Evolutionary conservation across 1,140 invertebrate genomes (phyloP).

Genomic region (Delia radicum): DNA sequence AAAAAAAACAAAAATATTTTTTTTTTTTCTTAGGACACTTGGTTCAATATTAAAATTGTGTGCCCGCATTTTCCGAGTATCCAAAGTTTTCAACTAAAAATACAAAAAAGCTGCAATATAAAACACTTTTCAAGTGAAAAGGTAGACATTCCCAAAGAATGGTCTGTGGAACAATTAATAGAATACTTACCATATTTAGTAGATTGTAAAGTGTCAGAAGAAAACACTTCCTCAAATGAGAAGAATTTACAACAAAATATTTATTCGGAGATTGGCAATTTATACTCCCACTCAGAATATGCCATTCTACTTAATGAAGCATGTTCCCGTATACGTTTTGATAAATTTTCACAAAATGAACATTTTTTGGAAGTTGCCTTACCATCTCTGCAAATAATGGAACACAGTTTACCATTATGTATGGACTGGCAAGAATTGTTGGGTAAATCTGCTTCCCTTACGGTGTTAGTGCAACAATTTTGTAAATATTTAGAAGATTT

Average conservation of each 20-base stretch:
- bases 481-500: conserved; percentile 43
- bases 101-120: neutral
- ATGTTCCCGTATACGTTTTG: conserved; percentile 36
- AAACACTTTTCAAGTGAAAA: neutral
- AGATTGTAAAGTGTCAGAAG: neutral
- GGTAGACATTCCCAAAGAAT: neutral
- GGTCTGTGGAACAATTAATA: conserved; percentile 12
- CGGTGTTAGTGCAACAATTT: conserved; percentile 34
- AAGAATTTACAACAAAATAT: conserved; percentile 28
- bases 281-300: conserved; percentile 38
- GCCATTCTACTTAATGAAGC: conserved; percentile 34
- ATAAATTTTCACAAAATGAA: conserved; percentile 34
- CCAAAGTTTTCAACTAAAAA: neutral
- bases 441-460: conserved; percentile 29
- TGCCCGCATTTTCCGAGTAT: conserved; percentile 17
- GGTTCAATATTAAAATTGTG: conserved; percentile 17
- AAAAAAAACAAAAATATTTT: too few relatives aligned
- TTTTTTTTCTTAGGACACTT: conserved; percentile 17
- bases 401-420: conserved; percentile 45
- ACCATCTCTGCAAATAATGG: conserved; percentile 32
- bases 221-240: neutral
- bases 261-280: conserved; percentile 38
- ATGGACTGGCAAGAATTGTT: conserved; percentile 34
- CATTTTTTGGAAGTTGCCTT: conserved; percentile 46
- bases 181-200: conserved; percentile 11